phyloP scores from a whole-genome alignment of 1,140 invertebrate genomes.

The Thaumetopoea pityocampa region DNA sequence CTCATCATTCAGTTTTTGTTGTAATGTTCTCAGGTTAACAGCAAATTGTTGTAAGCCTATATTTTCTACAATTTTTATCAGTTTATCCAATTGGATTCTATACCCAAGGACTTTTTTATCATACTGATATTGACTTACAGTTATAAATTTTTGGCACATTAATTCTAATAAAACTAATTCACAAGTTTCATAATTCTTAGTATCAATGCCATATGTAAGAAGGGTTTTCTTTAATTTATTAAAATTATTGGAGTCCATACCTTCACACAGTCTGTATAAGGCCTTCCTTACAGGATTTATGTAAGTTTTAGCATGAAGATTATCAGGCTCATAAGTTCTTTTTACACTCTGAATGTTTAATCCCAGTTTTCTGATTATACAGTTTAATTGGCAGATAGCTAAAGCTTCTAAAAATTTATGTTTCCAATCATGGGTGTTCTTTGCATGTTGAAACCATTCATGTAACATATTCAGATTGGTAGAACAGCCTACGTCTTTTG shows the following conservation, averaged over 20 bases:
- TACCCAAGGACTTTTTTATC: constrained; percentile 19
- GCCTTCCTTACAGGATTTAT: constrained; percentile 58
- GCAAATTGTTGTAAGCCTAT: constrained; percentile 37
- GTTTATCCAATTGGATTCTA: constrained; percentile 35
- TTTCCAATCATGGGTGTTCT: constrained; percentile 46
- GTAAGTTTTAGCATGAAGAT: constrained; percentile 34
- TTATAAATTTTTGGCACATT: constrained; percentile 56
- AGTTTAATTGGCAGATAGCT: constrained; percentile 46
- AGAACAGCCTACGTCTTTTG: constrained; percentile 30
- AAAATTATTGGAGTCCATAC: constrained; percentile 39
- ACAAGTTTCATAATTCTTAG: constrained; percentile 45
- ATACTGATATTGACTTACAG: constrained; percentile 27
- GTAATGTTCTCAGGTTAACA: constrained; percentile 33
- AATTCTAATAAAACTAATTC: constrained; percentile 57
- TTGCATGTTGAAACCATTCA: constrained; percentile 50
- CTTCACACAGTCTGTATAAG: constrained; percentile 58
- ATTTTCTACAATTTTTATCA: constrained; percentile 47
- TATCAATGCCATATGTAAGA: constrained; percentile 41
- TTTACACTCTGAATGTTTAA: constrained; percentile 44
- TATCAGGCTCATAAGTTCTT: constrained; percentile 37
- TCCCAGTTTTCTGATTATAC: constrained; percentile 52
- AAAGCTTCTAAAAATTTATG: constrained; percentile 62
- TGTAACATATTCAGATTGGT: constrained; percentile 50
- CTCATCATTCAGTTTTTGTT: constrained; percentile 33
- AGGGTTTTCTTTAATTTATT: constrained; percentile 50